Evolutionary conservation across 2,113 vertebrate species (phyloP), one percentile per base, ranked within the genome.

Genomic region (Ailurus styani): DNA sequence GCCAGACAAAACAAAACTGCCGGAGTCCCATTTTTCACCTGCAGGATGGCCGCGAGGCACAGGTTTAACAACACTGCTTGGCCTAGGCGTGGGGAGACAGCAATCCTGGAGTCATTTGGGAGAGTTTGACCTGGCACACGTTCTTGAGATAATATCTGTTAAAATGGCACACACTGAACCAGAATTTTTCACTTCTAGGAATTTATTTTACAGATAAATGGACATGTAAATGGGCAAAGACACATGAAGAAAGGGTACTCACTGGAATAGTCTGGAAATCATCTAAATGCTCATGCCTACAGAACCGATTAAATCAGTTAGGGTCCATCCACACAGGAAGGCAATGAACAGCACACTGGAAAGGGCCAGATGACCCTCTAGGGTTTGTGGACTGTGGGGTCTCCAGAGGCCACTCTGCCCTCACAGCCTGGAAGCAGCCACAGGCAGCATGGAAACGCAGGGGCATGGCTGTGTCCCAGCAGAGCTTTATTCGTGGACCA

Each of bases 151-250:
- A 13, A 50, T 21, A 31, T 10, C 87, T 78, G 42, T 81, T 79
- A 54, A 81, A 94, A 42, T 37, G 54, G 45, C n/a, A 75, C 21
- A 11, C 54, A 21, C 25, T 37, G 45, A 73, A 70, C 75, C 68
- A 73, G 60, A 64, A 50, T 60, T 54, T 77, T 93, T 83, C 54
- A 20, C 54, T 23, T 95, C 85, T 40, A 37, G 70, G 62, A 83
- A 50, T 75, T 72, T 81, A 47, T 45, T 83, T 73, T 66, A 47
- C 45, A n/a, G 31, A 15, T 34, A 79, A 27, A 52, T n/a, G 15
- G 37, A 17, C 2, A 0, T 68, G 55, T 25, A 50, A 7, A 17
- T 73, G 70, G 78, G 9, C 42, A 52, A 45, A 84, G 50, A 47
- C 29, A 6, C 31, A 21, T 27, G 42, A 10, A n/a, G 14, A 25